A percentile compares a stretch with the other conserved stretches of the same genome.
These are phyloP conservation scores for Urocynchramus pylzowi DNA, from an alignment of 2,113 vertebrate species.

Conservation along the genomic window DNA sequence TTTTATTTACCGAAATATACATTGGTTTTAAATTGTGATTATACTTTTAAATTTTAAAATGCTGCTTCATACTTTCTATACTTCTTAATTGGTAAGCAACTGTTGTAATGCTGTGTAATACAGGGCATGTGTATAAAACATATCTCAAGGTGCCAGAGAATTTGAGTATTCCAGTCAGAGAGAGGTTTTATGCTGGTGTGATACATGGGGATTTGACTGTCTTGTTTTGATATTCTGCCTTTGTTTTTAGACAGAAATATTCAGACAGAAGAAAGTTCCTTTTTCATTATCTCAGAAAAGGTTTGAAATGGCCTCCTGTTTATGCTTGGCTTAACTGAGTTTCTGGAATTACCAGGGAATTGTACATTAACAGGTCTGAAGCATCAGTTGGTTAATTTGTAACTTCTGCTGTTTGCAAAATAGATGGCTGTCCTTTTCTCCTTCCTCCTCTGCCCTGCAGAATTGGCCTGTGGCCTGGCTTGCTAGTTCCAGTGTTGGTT, in stretches of 20 bases:
- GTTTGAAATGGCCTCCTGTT: neutral
- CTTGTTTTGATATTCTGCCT: neutral
- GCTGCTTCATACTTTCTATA: neutral
- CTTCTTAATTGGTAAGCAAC: neutral
- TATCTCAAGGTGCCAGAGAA: neutral
- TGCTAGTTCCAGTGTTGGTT: neutral
- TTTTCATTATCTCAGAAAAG: neutral
- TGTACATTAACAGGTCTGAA: constrained; percentile 73
- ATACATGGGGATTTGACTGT: neutral
- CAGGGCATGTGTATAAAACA: neutral
- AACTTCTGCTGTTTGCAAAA: constrained; percentile 69
- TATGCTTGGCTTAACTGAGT: constrained; percentile 18
- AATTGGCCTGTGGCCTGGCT: neutral
- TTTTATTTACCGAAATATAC: neutral
- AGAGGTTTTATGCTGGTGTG: neutral
- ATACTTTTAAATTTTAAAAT: neutral
- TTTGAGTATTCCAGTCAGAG: neutral
- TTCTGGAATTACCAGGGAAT: constrained; percentile 57
- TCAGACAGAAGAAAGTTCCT: neutral
- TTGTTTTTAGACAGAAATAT: neutral
- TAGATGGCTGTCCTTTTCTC: constrained; percentile 28
- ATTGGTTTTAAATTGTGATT: neutral
- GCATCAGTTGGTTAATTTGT: constrained; percentile 74
- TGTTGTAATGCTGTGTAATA: neutral
- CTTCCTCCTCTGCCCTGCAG: neutral